Evolutionary conservation across 2,888 invertebrate species (phyloP), one percentile per base, ranked within the genome.

Genomic region (Linyphia triangularis): DNA sequence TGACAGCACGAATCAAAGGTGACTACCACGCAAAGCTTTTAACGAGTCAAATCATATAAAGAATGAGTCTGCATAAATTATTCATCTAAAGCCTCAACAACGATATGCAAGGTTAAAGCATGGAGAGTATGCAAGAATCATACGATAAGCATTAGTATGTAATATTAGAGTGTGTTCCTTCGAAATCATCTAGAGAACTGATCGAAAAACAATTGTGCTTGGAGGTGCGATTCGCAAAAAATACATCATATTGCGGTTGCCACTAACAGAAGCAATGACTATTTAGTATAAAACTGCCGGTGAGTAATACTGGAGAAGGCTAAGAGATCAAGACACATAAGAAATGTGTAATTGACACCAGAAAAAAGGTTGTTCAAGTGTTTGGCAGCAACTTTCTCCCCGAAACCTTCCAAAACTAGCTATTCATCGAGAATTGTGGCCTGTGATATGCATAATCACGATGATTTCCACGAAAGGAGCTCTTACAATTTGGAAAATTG

Each of bases 271-370:
- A 85, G 79, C 79, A n/a, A 73, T 30, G 59, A 85, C 79, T 73
- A 72, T 51, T 51, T 51, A 51, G 22, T 65, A 72, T 81, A 79
- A 75, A 85, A 72, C 70, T 79, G 79, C 63, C 30, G 73, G 81
- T 86, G 81, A 81, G 57, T 81, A 86, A 73, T 81, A 86, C 86
- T 81, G 73, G 81, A 86, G 65, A 81, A 72, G 79, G 70, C 81
- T 86, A 81, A 78, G 73, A 73, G 85, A 86, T 73, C 73, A 75
- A 81, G 75, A 86, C 86, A 67, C 67, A 86, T 72, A 65, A 85
- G 72, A 79, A 73, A 73, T 86, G 73, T 73, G 72, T 77, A 75
- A 77, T 84, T 72, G 75, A 84, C 79, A 79, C 19, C 37, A 79
- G 85, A 85, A 79, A 26, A 79, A 33, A 2, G 65, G 69, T 73